Percentiles rank a stretch among this genome's conserved stretches.
These are phyloP conservation scores for Apis florea DNA, from an alignment of 1,140 invertebrate species.

Conservation along the genomic window DNA sequence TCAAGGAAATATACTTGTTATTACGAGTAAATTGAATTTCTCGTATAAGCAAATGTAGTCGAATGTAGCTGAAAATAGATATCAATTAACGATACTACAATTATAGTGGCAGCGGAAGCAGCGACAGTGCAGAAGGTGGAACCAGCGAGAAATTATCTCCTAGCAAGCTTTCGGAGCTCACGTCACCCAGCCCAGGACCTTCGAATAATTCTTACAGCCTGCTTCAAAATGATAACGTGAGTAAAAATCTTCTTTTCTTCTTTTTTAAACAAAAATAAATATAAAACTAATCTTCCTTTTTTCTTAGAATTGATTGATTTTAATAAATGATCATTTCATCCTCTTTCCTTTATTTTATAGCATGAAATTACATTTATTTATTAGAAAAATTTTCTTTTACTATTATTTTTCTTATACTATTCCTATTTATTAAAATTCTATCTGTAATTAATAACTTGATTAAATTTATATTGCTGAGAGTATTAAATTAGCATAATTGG, in stretches of 20 bases:
- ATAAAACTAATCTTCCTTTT: no score
- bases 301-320: no score
- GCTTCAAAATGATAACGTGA: conserved; percentile 76
- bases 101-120: conserved; percentile 78
- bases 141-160: conserved; percentile 77
- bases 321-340: no score
- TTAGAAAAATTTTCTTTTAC: no score
- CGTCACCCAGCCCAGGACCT: conserved; percentile 76
- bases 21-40: not conserved
- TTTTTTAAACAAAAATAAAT: not conserved
- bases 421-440: no score
- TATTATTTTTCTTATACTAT: no score
- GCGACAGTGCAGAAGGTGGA: conserved; percentile 76
- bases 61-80: not conserved
- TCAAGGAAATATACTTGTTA: no score
- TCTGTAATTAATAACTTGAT: no score
- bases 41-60: not conserved
- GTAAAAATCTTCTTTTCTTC: conserved; percentile 33
- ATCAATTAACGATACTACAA: conserved; percentile 15
- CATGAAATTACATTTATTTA: no score
- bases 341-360: no score
- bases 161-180: conserved; percentile 76
- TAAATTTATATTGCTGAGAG: no score
- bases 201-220: conserved; percentile 77
- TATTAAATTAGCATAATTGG: no score